Percentiles rank a stretch among this genome's conserved stretches.
These are phyloP conservation scores for Trichosurus vulpecula DNA, from an alignment of 2,797 vertebrate genomes.

Conservation along the genomic window DNA sequence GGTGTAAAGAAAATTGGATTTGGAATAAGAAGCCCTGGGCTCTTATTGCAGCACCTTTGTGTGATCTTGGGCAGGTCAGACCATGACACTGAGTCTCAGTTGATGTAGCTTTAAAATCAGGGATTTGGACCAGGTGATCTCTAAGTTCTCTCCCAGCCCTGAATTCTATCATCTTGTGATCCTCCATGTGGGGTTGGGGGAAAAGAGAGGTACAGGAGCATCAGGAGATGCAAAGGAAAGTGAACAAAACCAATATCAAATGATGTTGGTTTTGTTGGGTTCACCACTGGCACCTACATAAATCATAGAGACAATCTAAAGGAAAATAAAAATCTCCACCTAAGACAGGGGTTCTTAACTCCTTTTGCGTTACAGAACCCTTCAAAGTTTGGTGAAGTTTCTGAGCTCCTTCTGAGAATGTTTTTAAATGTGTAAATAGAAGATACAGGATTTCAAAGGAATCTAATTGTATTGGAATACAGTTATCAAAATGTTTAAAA, in stretches of 20 bases:
- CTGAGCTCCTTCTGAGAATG: not conserved
- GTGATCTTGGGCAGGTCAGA: not conserved
- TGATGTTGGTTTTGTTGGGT: not conserved
- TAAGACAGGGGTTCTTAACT: not conserved
- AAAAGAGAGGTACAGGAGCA: not conserved
- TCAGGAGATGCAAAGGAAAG: not conserved
- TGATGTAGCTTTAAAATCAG: not conserved
- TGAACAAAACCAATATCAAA: not conserved
- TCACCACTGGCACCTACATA: not conserved
- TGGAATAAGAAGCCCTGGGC: not conserved
- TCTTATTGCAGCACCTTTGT: not conserved
- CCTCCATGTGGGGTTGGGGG: not conserved
- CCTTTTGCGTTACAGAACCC: not conserved
- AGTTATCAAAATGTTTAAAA: not conserved
- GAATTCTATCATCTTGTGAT: not conserved
- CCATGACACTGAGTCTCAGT: not conserved
- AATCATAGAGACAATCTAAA: not conserved
- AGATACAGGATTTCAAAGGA: not conserved
- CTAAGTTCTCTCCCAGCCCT: not conserved
- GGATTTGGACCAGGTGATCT: not conserved
- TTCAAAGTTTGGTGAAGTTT: not conserved
- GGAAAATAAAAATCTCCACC: not conserved
- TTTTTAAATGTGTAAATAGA: not conserved
- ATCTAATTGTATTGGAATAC: not conserved
- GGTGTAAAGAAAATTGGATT: not conserved